Percentiles rank a stretch among this genome's conserved stretches.
These are phyloP conservation scores for Suncus etruscus DNA, from an alignment of 2,113 vertebrate species.

Conservation along the genomic window DNA sequence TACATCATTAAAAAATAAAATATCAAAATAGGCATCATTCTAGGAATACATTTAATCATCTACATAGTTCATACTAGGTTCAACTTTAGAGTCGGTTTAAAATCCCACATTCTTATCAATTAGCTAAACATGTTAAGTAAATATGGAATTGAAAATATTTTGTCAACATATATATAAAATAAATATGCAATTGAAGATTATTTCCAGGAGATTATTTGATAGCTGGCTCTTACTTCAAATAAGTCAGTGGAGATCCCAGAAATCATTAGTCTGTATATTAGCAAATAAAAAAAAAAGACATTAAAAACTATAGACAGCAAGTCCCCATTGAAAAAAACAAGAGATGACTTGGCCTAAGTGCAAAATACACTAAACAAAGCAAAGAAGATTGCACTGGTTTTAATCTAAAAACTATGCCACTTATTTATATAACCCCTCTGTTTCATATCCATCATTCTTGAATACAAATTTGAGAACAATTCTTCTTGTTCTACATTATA, in stretches of 20 bases:
- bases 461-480: not conserved
- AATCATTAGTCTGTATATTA: not conserved
- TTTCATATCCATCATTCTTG: conserved; percentile 26
- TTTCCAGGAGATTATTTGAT: not conserved
- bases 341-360: not conserved
- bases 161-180: not conserved
- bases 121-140: not conserved
- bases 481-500: not conserved
- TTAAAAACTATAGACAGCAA: not conserved
- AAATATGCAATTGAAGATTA: not conserved
- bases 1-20: not conserved
- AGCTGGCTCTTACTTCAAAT: not conserved
- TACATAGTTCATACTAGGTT: not conserved
- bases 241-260: not conserved
- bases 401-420: conserved; percentile 39
- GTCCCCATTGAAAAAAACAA: not conserved
- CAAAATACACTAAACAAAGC: conserved; percentile 22
- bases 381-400: not conserved
- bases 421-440: not conserved
- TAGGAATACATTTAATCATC: not conserved
- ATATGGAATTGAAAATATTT: conserved; percentile 9
- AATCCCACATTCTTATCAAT: conserved; percentile 7
- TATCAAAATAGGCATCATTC: not conserved
- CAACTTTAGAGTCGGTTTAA: conserved; percentile 22
- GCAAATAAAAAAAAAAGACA: not conserved